Evolutionary conservation across 2,113 vertebrate species (phyloP).

Genomic region (Platysteira castanea): DNA sequence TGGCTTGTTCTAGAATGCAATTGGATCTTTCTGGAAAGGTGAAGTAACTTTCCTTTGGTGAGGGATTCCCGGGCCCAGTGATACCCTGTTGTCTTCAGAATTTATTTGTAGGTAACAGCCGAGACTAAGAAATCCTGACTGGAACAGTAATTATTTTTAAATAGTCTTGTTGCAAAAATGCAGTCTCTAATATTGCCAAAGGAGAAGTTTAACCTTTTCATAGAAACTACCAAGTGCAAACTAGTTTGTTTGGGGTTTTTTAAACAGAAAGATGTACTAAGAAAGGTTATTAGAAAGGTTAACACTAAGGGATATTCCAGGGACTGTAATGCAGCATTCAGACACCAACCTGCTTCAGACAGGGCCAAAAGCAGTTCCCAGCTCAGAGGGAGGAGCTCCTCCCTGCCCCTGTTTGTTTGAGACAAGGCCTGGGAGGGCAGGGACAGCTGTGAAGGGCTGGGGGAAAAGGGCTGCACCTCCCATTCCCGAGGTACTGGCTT

Average conservation of each 20-base stretch:
- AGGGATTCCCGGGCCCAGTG: not conserved
- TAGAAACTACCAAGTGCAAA: not conserved
- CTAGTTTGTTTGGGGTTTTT: not conserved
- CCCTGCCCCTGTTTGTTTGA: no score
- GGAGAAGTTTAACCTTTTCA: not conserved
- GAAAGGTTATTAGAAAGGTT: not conserved
- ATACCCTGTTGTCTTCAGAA: not conserved
- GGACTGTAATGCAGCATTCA: not conserved
- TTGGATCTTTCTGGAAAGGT: not conserved
- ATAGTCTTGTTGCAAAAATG: not conserved
- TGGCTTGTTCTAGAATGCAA: not conserved
- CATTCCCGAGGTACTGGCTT: fast-evolving
- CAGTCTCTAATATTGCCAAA: not conserved
- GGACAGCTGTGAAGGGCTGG: not conserved
- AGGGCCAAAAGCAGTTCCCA: not conserved
- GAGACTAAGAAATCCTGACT: not conserved
- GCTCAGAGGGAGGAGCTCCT: not conserved
- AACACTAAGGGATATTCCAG: not conserved
- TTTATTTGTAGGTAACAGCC: not conserved
- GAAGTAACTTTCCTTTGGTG: not conserved
- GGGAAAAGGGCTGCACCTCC: not conserved
- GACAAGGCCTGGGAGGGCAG: not conserved
- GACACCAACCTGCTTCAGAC: not conserved
- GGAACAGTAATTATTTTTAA: not conserved
- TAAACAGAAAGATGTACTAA: not conserved